A percentile compares a stretch with the other conserved stretches of the same genome.
Conservation (phyloP, 2,888 invertebrate genomes). For the Drosophila villosipedis region DNA sequence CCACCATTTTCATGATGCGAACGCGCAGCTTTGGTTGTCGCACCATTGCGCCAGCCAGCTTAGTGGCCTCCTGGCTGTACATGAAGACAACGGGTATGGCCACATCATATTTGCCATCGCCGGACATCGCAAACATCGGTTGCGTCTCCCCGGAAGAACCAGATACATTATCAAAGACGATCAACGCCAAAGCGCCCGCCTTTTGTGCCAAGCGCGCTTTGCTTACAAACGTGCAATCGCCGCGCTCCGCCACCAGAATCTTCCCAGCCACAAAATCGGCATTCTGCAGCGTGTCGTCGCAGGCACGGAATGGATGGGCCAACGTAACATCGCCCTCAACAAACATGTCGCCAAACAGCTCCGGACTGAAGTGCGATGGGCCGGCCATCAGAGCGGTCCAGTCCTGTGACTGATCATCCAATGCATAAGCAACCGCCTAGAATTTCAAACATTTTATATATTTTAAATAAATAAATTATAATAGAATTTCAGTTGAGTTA, state of each 20-base stretch:
- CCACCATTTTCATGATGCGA: conserved; percentile 85
- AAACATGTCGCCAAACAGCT: conserved; percentile 88
- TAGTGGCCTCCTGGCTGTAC: conserved; percentile 91
- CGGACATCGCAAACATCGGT: conserved; percentile 98
- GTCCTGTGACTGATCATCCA: conserved; percentile 82
- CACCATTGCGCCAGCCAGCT: conserved; percentile 88
- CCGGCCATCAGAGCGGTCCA: conserved; percentile 89
- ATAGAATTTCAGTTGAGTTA: background rate
- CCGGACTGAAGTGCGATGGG: conserved; percentile 95
- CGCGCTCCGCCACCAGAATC: conserved; percentile 94
- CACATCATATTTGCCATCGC: conserved; percentile 95
- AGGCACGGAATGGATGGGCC: conserved; percentile 90
- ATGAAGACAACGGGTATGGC: conserved; percentile 96
- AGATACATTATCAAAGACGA: conserved; percentile 93
- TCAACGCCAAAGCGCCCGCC: conserved; percentile 93
- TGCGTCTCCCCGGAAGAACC: conserved; percentile 91
- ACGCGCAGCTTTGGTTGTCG: conserved; percentile 86
- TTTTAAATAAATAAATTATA: background rate
- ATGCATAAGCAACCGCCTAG: conserved; percentile 85
- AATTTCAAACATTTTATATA: conserved; percentile 1
- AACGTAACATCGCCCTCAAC: conserved; percentile 88
- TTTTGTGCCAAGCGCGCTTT: conserved; percentile 94
- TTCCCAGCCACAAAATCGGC: conserved; percentile 88
- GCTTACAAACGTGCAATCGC: conserved; percentile 96
- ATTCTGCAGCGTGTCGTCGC: conserved; percentile 86